A percentile compares a stretch with the other conserved stretches of the same genome.
Conservation (phyloP, 2,113 vertebrate species). For the Burhinus bistriatus region DNA sequence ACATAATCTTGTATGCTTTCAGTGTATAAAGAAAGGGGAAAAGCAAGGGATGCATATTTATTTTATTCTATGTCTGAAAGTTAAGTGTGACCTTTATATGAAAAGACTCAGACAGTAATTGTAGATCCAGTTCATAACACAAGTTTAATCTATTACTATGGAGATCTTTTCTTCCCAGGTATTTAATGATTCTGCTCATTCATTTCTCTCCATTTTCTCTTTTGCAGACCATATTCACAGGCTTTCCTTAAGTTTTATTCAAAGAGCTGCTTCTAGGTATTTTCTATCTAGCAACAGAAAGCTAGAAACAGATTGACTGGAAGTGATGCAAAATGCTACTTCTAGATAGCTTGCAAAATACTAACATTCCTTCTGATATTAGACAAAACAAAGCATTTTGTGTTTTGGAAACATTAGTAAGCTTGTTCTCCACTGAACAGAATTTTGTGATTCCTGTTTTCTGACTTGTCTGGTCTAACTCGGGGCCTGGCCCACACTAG, state of each 20-base stretch:
- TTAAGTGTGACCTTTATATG: background rate
- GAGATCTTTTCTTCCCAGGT: background rate
- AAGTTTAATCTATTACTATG: background rate
- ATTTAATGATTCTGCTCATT: background rate
- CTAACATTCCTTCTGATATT: background rate
- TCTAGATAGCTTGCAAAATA: background rate
- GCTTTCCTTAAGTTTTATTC: background rate
- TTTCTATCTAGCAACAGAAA: background rate
- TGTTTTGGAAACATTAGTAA: background rate
- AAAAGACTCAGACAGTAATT: background rate
- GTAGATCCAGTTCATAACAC: background rate
- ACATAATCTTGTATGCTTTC: background rate
- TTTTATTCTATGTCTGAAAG: background rate
- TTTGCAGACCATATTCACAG: background rate
- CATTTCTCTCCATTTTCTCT: background rate
- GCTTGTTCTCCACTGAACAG: background rate
- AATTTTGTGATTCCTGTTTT: background rate
- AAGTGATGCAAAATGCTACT: background rate
- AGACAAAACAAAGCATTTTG: background rate
- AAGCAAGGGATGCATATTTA: fast-evolving
- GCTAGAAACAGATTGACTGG: background rate
- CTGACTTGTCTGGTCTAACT: background rate
- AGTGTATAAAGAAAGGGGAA: background rate
- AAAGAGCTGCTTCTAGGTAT: background rate
- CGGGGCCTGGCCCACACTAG: background rate